phyloP scores from a whole-genome alignment of 2,888 invertebrate genomes.

The Drosophila greeni region DNA sequence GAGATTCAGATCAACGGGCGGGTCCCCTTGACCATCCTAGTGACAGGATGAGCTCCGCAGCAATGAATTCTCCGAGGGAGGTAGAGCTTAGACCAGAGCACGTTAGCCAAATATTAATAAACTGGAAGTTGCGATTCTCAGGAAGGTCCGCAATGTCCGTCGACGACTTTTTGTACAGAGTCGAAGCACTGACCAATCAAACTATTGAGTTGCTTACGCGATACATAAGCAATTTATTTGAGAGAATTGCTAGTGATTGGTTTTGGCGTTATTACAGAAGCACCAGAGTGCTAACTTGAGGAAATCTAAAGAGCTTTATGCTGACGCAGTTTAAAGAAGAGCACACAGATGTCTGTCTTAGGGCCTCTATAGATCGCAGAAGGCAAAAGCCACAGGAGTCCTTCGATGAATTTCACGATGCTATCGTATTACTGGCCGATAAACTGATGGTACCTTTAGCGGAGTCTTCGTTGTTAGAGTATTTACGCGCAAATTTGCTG shows the following conservation, averaged over 20 bases:
- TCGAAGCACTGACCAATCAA: too few species aligned
- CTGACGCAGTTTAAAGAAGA: neutral
- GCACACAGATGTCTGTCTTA: neutral
- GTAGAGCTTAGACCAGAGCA: neutral
- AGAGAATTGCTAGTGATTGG: too few species aligned
- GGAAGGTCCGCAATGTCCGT: neutral
- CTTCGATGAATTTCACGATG: neutral
- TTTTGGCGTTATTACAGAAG: too few species aligned
- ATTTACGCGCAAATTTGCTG: too few species aligned
- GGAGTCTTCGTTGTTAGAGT: neutral
- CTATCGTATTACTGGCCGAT: neutral
- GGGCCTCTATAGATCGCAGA: neutral
- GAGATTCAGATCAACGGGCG: neutral
- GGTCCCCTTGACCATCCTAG: neutral
- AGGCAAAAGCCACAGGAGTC: neutral
- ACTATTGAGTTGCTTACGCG: too few species aligned
- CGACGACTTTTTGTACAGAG: too few species aligned
- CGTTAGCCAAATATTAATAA: too few species aligned
- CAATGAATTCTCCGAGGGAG: neutral
- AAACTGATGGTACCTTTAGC: too few species aligned
- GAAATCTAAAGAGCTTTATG: neutral
- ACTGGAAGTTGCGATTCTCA: neutral
- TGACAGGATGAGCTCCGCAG: neutral
- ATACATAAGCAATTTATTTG: too few species aligned
- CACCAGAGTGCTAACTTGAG: neutral